These are phyloP conservation scores for Dynastes hyllus DNA, from an alignment of 2,888 invertebrate genomes.

Conservation along the genomic window DNA sequence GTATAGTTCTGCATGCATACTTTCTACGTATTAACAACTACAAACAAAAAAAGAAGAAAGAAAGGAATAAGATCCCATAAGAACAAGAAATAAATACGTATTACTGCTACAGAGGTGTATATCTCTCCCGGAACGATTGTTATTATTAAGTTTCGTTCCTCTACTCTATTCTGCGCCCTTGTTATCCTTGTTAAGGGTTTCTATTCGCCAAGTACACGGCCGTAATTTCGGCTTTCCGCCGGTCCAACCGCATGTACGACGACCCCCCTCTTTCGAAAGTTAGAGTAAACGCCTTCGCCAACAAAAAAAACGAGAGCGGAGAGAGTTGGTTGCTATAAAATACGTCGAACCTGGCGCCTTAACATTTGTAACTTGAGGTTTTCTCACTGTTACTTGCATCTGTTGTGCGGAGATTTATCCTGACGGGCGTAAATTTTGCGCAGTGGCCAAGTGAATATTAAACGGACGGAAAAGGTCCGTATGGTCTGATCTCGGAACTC, in stretches of 20 bases:
- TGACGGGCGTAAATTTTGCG: slow-evolving; percentile 34
- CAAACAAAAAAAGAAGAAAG: too few species aligned
- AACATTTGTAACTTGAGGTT: slow-evolving; percentile 34
- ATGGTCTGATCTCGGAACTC: neutral
- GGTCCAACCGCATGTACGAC: neutral
- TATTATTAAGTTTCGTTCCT: neutral
- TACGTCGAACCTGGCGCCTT: slow-evolving; percentile 34
- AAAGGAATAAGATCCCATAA: neutral
- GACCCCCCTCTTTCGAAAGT: neutral
- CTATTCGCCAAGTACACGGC: neutral
- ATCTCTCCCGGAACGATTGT: slow-evolving; percentile 1
- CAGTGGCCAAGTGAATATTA: slow-evolving; percentile 36
- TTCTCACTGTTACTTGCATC: slow-evolving; percentile 40
- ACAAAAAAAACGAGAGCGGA: neutral
- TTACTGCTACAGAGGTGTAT: neutral
- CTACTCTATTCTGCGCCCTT: neutral
- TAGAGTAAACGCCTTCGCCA: neutral
- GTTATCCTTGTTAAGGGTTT: neutral
- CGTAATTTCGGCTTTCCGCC: neutral
- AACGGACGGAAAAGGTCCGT: slow-evolving; percentile 27
- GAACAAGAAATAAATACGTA: neutral
- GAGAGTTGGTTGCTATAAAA: slow-evolving; percentile 23
- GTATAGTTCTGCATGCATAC: too few species aligned
- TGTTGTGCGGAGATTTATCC: slow-evolving; percentile 35
- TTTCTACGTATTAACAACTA: too few species aligned